Evolutionary conservation across 1,140 invertebrate species (phyloP), one percentile per base, ranked within the genome.

Genomic region (Maniola jurtina): DNA sequence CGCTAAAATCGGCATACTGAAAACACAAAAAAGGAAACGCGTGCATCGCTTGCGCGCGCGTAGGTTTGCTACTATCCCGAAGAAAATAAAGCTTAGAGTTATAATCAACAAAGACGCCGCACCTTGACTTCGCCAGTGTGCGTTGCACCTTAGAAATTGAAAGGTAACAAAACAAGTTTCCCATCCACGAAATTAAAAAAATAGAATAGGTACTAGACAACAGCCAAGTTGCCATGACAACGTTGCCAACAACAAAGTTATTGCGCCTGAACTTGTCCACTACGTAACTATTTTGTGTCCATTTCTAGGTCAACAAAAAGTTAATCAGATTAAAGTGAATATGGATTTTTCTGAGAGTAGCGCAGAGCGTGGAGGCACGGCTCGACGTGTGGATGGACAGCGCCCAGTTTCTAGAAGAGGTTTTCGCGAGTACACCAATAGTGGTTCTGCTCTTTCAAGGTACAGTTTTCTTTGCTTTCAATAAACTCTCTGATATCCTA

Each of bases 291-390:
- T 74, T 75, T 61, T 71, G 64, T 35, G 60, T 71, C 58, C 64
- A 71, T 75, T 45, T 72, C 59, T 57, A 71, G 33, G 76, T 77
- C 73, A 71, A 25, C 16, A 78, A 83, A 80, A 75, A 63, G 42
- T 68, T 80, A 73, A 69, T 66, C 66, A 66, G 64, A 54, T 56
- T 67, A 36, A 66, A 58, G 59, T 66, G 58, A 59, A 50, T 86
- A 88, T 88, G 88, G 84, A 88, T 88, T 88, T 75, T 85, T 83
- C 80, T 38, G 88, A 88, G 48, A 72, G 73, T 60, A 83, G 76
- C 68, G 47, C 58, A 64, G 79, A 78, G 36, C 75, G 77, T 59
- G 70, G 66, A 11, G 76, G 77, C 47, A 79, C 72, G 38, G 80
- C 65, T 14, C 72, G 76, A 47, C 76, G 83, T 47, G 42, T 68